Evolutionary conservation across 2,888 invertebrate species (phyloP).

Genomic region (Lordiphosa andalusiaca): DNA sequence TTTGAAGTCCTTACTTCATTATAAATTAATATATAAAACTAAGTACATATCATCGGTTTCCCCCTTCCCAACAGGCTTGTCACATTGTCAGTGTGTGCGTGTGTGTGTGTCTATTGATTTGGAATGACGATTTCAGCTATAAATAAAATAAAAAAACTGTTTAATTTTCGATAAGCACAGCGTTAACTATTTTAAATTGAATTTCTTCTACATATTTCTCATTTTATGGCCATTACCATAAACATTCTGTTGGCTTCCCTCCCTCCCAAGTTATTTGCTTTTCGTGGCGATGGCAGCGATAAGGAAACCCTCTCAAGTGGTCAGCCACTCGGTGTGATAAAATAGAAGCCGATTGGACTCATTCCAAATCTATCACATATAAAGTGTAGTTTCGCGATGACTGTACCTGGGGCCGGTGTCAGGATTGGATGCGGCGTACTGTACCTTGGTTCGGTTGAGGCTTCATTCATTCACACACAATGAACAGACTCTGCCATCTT

Average conservation of each 20-base stretch:
- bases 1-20: not conserved
- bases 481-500: slow-evolving; percentile 1
- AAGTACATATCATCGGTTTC: not conserved
- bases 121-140: slow-evolving; percentile 2
- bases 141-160: slow-evolving; percentile 9
- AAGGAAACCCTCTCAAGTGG: slow-evolving; percentile 7
- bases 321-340: not conserved
- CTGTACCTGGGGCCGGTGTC: too few species aligned
- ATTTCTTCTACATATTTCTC: slow-evolving; percentile 35
- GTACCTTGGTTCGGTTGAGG: not conserved
- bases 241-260: slow-evolving; percentile 31
- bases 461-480: slow-evolving; percentile 1
- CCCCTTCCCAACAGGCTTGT: not conserved
- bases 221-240: slow-evolving; percentile 56
- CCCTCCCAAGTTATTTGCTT: slow-evolving; percentile 28
- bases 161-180: slow-evolving; percentile 23
- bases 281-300: slow-evolving; percentile 2
- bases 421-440: not conserved
- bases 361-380: too few species aligned
- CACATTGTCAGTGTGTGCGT: not conserved
- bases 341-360: not conserved
- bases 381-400: too few species aligned
- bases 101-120: slow-evolving; percentile 1
- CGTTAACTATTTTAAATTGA: slow-evolving; percentile 40
- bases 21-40: not conserved